Base-by-base conservation (phyloP, 2,113 vertebrate genomes). In the Myxocyprinus asiaticus region DNA sequence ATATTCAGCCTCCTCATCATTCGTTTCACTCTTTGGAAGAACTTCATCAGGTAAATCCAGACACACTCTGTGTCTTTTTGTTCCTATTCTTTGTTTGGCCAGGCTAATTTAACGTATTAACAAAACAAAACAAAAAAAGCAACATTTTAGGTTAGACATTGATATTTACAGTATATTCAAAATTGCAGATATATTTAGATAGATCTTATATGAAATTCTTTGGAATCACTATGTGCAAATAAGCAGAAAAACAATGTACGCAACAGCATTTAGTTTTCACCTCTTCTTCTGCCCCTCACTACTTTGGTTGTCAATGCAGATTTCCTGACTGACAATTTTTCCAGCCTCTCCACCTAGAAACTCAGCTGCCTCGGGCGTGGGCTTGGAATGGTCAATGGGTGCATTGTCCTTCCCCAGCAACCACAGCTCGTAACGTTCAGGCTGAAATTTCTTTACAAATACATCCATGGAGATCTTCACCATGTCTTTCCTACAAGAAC, bases 391-490 rank as follows among this genome's bases (percentile, higher is more conserved):
- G 89, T 99, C 96, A 11, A 98, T 97, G 50, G 92, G 88, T 7
- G 91, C 81, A 56, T 90, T 90, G 4, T 99, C 98, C 82, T 98
- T 98, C 45, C 98, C 97, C 0, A 95, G 90, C 90, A 97, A 94
- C 98, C 98, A 99, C 17, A 96, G 91, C 84, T 96, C 96, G 87
- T 99, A 99, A 33, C 95, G 95, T 43, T 98, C 95, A 0, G 97
- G 96, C 87, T 99, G 98, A 87, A 95, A 99, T 85, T 96, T 97
- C 82, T 90, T 93, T 76, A 99, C 98, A 78, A 99, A 99, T 65
- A 96, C 95, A 4, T 99, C 98, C 97, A 99, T 99, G 74, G 97
- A 97, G 81, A 99, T 99, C 91, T 98, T 99, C 86, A 99, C 98
- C 94, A 97, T 96, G 85, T 99, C 98, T 88, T 98, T 98, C 47